These are phyloP conservation scores for Scolopax rusticola DNA, from an alignment of 2,797 vertebrate genomes.

Conservation along the genomic window DNA sequence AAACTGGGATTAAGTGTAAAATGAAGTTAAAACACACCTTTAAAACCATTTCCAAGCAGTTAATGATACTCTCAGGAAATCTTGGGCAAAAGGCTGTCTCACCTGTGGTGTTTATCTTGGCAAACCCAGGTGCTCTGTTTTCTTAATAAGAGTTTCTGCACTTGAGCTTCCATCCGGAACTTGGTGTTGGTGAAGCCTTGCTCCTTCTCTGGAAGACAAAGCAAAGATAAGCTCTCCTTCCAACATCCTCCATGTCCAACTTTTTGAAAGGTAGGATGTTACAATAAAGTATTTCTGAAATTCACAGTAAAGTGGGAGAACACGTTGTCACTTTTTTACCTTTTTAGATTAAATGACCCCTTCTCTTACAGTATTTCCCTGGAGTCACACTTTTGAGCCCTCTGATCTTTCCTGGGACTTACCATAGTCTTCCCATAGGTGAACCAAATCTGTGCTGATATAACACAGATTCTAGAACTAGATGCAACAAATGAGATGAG, in stretches of 20 bases:
- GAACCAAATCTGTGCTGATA: background rate
- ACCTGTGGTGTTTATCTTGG: background rate
- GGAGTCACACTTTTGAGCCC: too few species aligned
- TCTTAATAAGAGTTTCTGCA: background rate
- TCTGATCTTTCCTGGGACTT: background rate
- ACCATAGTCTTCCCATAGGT: background rate
- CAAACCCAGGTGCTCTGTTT: fast-evolving
- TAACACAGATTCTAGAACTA: background rate
- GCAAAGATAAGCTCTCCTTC: background rate
- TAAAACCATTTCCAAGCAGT: background rate
- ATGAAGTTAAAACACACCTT: background rate
- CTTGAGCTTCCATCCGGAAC: background rate
- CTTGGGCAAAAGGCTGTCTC: too few species aligned
- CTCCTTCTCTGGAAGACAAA: background rate
- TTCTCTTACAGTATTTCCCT: background rate
- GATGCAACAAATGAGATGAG: background rate
- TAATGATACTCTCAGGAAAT: background rate
- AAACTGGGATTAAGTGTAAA: background rate
- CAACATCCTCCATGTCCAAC: too few species aligned
- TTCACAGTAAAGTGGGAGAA: background rate
- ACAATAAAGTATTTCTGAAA: background rate
- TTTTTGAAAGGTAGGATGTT: background rate
- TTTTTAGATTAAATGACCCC: background rate
- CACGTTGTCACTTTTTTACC: fast-evolving
- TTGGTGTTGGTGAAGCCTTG: too few species aligned